phyloP scores from a whole-genome alignment of 2,797 vertebrate genomes.

The Aphelocoma californica region DNA sequence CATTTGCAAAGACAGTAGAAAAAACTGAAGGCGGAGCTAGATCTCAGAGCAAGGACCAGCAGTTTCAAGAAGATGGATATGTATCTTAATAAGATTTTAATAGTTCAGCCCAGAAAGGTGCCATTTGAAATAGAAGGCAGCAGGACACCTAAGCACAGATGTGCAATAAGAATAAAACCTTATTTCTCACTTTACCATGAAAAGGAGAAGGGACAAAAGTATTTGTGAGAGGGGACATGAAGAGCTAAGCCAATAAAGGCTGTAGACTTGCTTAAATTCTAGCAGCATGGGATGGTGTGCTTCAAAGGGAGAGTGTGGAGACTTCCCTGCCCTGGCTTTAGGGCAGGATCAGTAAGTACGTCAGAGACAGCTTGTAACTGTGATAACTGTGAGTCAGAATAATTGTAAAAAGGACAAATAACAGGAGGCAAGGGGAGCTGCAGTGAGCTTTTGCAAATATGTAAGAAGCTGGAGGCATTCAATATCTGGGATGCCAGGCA shows the following conservation, averaged over 20 bases:
- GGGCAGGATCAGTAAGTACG: background rate
- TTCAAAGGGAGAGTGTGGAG: accelerated
- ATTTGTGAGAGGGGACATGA: background rate
- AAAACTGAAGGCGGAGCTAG: background rate
- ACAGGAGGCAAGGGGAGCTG: background rate
- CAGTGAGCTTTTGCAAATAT: background rate
- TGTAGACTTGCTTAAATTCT: background rate
- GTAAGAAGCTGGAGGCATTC: background rate
- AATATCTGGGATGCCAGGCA: accelerated
- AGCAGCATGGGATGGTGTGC: background rate
- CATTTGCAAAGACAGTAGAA: background rate
- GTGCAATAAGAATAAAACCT: background rate
- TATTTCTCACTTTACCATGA: background rate
- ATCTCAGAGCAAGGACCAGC: background rate
- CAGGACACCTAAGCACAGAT: background rate
- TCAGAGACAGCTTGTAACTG: background rate
- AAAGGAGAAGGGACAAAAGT: background rate
- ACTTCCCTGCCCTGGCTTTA: background rate
- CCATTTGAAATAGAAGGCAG: background rate
- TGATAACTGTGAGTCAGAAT: background rate
- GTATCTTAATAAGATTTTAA: background rate
- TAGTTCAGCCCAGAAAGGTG: background rate
- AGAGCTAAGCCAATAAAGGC: background rate
- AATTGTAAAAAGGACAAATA: background rate
- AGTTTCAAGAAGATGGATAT: background rate